A percentile compares a stretch with the other conserved stretches of the same genome.
phyloP scores from a whole-genome alignment of 2,113 vertebrate species.

The Ivindomyrus marchei region DNA sequence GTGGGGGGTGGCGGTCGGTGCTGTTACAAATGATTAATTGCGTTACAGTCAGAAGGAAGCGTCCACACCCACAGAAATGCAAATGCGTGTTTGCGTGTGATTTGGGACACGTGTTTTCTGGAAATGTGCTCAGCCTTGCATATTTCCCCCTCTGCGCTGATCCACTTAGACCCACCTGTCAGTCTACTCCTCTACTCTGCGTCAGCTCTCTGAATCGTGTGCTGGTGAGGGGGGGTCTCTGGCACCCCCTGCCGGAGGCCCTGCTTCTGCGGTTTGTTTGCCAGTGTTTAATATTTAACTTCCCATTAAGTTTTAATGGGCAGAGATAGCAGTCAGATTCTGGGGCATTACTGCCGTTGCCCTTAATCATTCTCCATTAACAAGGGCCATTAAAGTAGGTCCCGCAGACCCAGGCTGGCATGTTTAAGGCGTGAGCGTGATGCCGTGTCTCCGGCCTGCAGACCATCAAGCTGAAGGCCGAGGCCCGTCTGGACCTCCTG shows the following conservation, averaged over 20 bases:
- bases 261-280: not conserved
- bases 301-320: slow-evolving; percentile 51
- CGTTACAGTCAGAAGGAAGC: not conserved
- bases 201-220: not conserved
- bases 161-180: slow-evolving; percentile 25
- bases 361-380: not conserved
- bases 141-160: slow-evolving; percentile 17
- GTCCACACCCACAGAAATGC: not conserved
- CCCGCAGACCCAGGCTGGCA: slow-evolving; percentile 54
- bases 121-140: not conserved
- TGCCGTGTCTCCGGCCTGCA: slow-evolving; percentile 34
- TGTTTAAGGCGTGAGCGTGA: not conserved
- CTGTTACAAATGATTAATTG: not conserved
- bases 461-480: slow-evolving; percentile 92
- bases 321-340: slow-evolving; percentile 21
- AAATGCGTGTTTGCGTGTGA: not conserved
- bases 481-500: slow-evolving; percentile 86
- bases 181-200: slow-evolving; percentile 26
- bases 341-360: not conserved
- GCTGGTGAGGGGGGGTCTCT: not conserved
- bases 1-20: not conserved
- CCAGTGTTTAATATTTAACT: slow-evolving; percentile 57
- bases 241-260: not conserved
- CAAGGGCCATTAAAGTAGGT: not conserved
- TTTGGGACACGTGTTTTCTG: not conserved